Evolutionary conservation across 35 echinoderm and acorn worm genomes (phyloP), one percentile per base, ranked within the genome.

Genomic region (Apostichopus parvimensis): DNA sequence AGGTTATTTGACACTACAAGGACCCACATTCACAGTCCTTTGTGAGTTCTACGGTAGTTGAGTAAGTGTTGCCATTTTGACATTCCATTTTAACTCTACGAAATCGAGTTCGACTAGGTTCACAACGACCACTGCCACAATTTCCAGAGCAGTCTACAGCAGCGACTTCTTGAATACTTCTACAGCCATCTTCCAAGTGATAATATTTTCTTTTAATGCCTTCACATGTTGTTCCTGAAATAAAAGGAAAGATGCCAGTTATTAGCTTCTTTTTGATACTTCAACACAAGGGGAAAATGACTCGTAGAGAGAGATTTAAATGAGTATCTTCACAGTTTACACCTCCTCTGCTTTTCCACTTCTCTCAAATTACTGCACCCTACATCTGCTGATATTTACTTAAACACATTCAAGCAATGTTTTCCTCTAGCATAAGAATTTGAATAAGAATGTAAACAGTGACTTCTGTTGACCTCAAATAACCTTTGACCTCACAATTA

Each of bases 151-250:
- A 98, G 22, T 64, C 55, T 22, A 82, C 78, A 25, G 91, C 87
- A 8, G 64, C 82, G 56, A 98, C 79, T 54, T 73, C 24, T 80
- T 88, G 91, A 18, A 85, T 78, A 90, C 92, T 94, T 53, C 79
- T 92, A 77, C 97, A 98, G 17, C 79, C 91, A 1, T 94, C 88
- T 34, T 92, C 90, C 57, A 93, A 93, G 54, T 87, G 73, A 54
- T 53, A 80, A 24, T 90, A 77, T 1, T 64, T 75, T 23, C 88
- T 12, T 64, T 91, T 85, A 52, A 83, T 25, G 10, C 91, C 91
- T 14, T 77, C 87, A 91, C 97, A 98, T 55, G 97, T 98, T 64
- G 93, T 98, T 65, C 86, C 97, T 98, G 58, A 61, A 12, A 12
- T 8, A 4, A 61, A 61, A 61, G 7, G 12, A 61, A 61, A 61